phyloP scores from a whole-genome alignment of 2,888 invertebrate species.

The Ichneumon xanthorius region DNA sequence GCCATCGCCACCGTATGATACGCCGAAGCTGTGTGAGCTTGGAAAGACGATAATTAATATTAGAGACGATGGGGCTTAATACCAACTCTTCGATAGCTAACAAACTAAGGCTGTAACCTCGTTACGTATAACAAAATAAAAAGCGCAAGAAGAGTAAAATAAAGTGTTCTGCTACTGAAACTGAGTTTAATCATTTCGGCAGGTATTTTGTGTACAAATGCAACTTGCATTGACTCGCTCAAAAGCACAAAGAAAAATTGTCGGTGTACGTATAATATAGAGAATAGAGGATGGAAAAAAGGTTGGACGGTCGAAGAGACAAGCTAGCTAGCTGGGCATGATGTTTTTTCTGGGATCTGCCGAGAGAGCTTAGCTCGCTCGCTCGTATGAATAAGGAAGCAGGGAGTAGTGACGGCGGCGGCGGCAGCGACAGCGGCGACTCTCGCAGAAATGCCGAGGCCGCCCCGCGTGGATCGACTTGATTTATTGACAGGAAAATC shows the following conservation, averaged over 20 bases:
- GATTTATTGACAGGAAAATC: slow-evolving; percentile 85
- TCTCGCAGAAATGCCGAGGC: slow-evolving; percentile 82
- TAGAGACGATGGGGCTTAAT: neutral
- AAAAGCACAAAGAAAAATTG: slow-evolving; percentile 64
- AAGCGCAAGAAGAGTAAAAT: neutral
- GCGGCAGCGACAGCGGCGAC: slow-evolving; percentile 57
- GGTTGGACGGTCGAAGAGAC: slow-evolving; percentile 1
- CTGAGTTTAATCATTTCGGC: slow-evolving; percentile 10
- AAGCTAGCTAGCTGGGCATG: slow-evolving; percentile 55
- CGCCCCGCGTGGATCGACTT: slow-evolving; percentile 78
- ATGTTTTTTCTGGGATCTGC: slow-evolving; percentile 73
- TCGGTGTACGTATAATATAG: slow-evolving; percentile 47
- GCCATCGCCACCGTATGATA: slow-evolving; percentile 2
- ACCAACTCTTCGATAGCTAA: neutral
- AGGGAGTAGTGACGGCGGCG: slow-evolving; percentile 73
- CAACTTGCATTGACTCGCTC: slow-evolving; percentile 58
- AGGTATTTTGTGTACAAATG: slow-evolving; percentile 38
- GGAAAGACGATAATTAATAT: slow-evolving; percentile 1
- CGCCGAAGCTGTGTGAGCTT: slow-evolving; percentile 19
- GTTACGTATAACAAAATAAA: neutral
- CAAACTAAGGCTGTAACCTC: neutral
- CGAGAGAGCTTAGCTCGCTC: slow-evolving; percentile 68
- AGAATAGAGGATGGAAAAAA: slow-evolving; percentile 29
- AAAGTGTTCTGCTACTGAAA: slow-evolving; percentile 2
- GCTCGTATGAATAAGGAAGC: slow-evolving; percentile 81